Percentiles rank a stretch among this genome's conserved stretches.
phyloP scores from a whole-genome alignment of 2,888 invertebrate genomes.

The Acrobasis consociella region DNA sequence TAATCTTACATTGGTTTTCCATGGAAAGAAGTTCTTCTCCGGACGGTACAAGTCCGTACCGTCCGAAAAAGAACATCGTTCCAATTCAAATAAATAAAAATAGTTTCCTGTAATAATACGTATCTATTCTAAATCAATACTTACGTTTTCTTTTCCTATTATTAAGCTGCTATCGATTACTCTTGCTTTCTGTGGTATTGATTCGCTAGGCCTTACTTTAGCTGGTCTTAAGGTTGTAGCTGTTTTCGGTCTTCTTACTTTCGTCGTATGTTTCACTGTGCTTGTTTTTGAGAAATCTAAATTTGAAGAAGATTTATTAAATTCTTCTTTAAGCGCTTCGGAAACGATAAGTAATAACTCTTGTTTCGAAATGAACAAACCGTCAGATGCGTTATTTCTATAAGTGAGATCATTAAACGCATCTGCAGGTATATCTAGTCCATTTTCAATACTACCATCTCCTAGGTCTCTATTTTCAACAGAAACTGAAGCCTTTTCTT shows the following conservation, averaged over 20 bases:
- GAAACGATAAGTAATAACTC: not conserved
- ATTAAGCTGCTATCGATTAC: not conserved
- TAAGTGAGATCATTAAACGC: not conserved
- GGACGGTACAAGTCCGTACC: too few species aligned
- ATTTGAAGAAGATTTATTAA: not conserved
- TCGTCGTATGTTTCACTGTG: too few species aligned
- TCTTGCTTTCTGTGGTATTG: not conserved
- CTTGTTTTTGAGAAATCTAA: not conserved
- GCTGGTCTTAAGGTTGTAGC: too few species aligned
- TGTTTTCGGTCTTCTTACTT: not conserved
- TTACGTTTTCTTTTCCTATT: too few species aligned
- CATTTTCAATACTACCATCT: not conserved
- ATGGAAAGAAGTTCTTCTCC: too few species aligned
- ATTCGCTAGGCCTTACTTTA: too few species aligned
- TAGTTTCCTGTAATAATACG: too few species aligned
- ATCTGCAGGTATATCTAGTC: not conserved
- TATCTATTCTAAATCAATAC: too few species aligned
- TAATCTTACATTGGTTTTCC: too few species aligned
- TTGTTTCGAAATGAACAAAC: not conserved
- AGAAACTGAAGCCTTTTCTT: not conserved
- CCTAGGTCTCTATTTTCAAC: not conserved
- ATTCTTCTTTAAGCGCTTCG: not conserved
- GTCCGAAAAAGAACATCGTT: too few species aligned
- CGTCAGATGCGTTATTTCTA: not conserved
- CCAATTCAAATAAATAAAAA: too few species aligned